Evolutionary conservation across 1,140 invertebrate genomes (phyloP).

Genomic region (Thereuonema tuberculata): DNA sequence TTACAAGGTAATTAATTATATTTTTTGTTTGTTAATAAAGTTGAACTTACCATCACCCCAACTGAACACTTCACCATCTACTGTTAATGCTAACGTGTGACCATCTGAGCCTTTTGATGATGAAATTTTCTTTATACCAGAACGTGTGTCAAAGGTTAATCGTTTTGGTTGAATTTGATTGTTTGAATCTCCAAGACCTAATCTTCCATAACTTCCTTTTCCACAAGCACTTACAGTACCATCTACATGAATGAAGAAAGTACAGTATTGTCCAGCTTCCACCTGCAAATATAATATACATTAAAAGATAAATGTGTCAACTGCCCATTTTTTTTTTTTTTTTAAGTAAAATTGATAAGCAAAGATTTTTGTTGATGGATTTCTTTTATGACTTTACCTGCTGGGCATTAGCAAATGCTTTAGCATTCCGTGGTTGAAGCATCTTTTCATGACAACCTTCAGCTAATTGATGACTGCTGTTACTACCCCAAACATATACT

Average conservation of each 20-base stretch:
- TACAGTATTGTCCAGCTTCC: slow-evolving; percentile 52
- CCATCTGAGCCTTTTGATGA: slow-evolving; percentile 47
- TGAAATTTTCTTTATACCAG: slow-evolving; percentile 34
- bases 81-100: slow-evolving; percentile 43
- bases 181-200: slow-evolving; percentile 42
- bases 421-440: slow-evolving; percentile 40
- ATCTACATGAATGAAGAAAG: slow-evolving; percentile 45
- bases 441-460: slow-evolving; percentile 47
- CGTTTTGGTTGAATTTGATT: slow-evolving; percentile 40
- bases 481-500: slow-evolving; percentile 53
- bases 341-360: neutral
- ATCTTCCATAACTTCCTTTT: slow-evolving; percentile 42
- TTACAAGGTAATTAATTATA: too few relatives aligned
- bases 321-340: neutral
- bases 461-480: slow-evolving; percentile 49
- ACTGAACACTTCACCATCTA: slow-evolving; percentile 43
- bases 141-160: slow-evolving; percentile 33
- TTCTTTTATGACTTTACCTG: too few relatives aligned
- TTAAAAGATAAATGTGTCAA: too few relatives aligned
- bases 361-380: too few relatives aligned
- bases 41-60: slow-evolving; percentile 49
- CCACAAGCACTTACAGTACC: slow-evolving; percentile 44
- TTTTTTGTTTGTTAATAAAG: too few relatives aligned
- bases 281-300: slow-evolving; percentile 27
- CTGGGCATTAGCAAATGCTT: slow-evolving; percentile 41